phyloP scores from a whole-genome alignment of 2,797 vertebrate genomes.

The Peromyscus aztecus region DNA sequence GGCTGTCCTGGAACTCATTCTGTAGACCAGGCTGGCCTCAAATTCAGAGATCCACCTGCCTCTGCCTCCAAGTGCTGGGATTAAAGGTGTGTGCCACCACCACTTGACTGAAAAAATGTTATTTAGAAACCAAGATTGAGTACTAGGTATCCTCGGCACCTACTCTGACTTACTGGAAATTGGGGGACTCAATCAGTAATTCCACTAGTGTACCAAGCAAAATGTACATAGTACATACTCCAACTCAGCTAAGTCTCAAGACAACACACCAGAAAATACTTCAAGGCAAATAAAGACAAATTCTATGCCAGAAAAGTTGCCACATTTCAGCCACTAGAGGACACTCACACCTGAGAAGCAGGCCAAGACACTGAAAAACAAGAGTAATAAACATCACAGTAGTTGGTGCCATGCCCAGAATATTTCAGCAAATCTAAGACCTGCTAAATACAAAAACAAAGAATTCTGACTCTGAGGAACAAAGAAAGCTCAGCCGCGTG shows the following conservation, averaged over 20 bases:
- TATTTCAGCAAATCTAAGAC: not conserved
- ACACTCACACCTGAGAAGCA: conserved; percentile 5
- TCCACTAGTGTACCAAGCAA: not conserved
- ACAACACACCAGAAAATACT: conserved; percentile 2
- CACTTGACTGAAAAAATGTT: not conserved
- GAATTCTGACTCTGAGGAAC: not conserved
- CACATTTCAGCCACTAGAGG: not conserved
- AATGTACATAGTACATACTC: not conserved
- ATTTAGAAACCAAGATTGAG: conserved; percentile 32
- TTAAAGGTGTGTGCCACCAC: not conserved
- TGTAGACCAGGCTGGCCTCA: not conserved
- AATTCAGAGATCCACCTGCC: not conserved
- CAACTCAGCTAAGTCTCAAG: not conserved
- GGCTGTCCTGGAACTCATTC: not conserved
- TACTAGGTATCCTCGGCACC: not conserved
- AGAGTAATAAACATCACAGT: not conserved
- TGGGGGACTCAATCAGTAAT: conserved; percentile 21
- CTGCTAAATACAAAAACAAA: conserved; percentile 20
- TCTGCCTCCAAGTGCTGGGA: not conserved
- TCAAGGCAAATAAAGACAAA: conserved; percentile 31
- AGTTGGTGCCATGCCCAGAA: not conserved
- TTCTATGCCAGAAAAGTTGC: not conserved
- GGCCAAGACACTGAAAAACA: not conserved
- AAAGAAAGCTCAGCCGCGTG: not conserved
- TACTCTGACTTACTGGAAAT: conserved; percentile 46